Conservation (phyloP, 2,888 invertebrate species). For the Noctua janthina region DNA sequence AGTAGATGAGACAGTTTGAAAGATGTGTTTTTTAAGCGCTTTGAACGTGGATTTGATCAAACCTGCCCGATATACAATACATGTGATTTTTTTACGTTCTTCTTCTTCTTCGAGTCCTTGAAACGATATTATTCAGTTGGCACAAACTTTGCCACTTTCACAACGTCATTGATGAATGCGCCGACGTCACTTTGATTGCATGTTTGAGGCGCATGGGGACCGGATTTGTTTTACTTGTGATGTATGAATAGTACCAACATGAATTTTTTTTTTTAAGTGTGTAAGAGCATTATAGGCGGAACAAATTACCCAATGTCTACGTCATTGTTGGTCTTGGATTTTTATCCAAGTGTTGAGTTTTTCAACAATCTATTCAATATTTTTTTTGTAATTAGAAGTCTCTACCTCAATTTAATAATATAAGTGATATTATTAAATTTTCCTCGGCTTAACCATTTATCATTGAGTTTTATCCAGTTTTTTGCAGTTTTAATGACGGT, state of each 20-base stretch:
- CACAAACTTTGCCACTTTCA: background rate
- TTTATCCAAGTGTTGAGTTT: background rate
- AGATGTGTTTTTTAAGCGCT: background rate
- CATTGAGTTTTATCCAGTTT: background rate
- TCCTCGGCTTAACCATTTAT: background rate
- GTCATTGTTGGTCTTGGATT: slow-evolving; percentile 2
- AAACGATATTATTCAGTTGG: background rate
- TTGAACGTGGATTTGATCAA: background rate
- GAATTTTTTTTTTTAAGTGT: background rate
- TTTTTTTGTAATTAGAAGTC: background rate
- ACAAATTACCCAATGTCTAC: background rate
- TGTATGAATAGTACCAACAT: background rate
- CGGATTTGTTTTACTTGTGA: background rate
- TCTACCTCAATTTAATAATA: background rate
- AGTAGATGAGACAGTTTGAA: slow-evolving; percentile 36
- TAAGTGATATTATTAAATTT: background rate
- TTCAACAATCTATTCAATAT: no score
- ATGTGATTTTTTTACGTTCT: background rate
- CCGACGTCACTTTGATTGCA: background rate
- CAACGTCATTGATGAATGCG: background rate
- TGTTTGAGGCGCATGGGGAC: background rate
- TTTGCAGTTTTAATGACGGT: background rate
- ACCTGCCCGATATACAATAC: background rate
- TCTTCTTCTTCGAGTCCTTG: background rate
- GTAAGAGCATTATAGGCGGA: background rate